Conservation (phyloP, 2,888 invertebrate genomes). For the Biston betularia region DNA sequence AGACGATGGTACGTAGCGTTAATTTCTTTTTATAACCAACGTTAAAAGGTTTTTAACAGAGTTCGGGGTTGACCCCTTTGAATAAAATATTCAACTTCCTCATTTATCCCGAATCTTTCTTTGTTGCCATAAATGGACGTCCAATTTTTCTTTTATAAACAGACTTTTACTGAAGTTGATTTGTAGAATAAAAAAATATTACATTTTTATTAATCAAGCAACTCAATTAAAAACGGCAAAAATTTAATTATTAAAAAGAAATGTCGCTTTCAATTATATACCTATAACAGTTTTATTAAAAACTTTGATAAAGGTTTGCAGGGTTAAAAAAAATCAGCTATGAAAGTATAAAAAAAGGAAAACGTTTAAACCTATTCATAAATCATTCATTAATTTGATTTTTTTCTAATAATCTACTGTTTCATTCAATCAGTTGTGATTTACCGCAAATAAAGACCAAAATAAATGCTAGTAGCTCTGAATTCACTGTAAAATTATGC, state of each 20-base stretch:
- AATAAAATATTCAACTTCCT: constrained; percentile 42
- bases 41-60: constrained; percentile 43
- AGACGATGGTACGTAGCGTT: constrained; percentile 31
- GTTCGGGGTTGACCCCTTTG: constrained; percentile 38
- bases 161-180: constrained; percentile 1
- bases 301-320: no score
- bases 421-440: no score
- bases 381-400: no score
- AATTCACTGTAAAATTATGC: no score
- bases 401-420: no score
- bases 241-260: background rate
- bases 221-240: background rate
- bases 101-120: constrained; percentile 28
- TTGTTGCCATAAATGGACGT: constrained; percentile 20
- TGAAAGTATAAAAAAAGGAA: no score
- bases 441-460: no score
- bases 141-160: constrained; percentile 2
- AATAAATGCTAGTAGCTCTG: no score
- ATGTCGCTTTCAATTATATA: background rate
- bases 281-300: no score
- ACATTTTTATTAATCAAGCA: background rate
- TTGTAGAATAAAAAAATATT: background rate
- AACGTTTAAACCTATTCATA: no score
- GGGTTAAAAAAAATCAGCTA: no score
- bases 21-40: constrained; percentile 48